Evolutionary conservation across 2,888 invertebrate species (phyloP).

Genomic region (Ditylenchus weischeri): DNA sequence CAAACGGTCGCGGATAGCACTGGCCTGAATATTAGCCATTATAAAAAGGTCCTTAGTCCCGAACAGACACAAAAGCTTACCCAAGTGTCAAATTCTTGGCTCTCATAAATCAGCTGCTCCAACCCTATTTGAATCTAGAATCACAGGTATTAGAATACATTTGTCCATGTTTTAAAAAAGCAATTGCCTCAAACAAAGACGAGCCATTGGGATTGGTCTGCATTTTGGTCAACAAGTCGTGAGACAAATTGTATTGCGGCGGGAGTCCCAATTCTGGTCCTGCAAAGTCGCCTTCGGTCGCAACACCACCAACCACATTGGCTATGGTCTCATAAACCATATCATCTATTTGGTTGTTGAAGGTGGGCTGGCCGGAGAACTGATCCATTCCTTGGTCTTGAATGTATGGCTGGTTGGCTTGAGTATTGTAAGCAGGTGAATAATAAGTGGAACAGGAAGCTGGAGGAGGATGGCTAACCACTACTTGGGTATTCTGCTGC

Average conservation of each 20-base stretch:
- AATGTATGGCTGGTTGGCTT: no score
- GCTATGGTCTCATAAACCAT: no score
- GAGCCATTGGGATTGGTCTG: constrained; percentile 4
- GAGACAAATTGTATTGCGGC: constrained; percentile 18
- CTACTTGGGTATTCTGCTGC: no score
- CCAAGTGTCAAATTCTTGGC: constrained; percentile 24
- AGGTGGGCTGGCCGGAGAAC: no score
- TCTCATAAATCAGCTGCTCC: constrained; percentile 14
- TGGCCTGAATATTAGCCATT: neutral
- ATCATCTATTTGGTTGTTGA: no score
- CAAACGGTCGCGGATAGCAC: constrained; percentile 10
- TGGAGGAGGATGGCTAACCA: no score
- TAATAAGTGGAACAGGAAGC: no score
- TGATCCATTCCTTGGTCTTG: no score
- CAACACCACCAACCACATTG: neutral
- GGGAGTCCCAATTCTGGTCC: constrained; percentile 3
- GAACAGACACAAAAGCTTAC: no score
- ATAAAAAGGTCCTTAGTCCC: no score
- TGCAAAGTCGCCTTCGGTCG: neutral
- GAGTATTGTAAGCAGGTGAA: no score
- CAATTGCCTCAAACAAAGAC: constrained; percentile 5
- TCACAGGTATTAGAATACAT: neutral
- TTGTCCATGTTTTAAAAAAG: neutral
- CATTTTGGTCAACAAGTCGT: constrained; percentile 17
- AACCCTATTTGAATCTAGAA: constrained; percentile 21